Base-by-base conservation (phyloP, 1,140 invertebrate genomes). In the Drosophila kurseongensis region DNA sequence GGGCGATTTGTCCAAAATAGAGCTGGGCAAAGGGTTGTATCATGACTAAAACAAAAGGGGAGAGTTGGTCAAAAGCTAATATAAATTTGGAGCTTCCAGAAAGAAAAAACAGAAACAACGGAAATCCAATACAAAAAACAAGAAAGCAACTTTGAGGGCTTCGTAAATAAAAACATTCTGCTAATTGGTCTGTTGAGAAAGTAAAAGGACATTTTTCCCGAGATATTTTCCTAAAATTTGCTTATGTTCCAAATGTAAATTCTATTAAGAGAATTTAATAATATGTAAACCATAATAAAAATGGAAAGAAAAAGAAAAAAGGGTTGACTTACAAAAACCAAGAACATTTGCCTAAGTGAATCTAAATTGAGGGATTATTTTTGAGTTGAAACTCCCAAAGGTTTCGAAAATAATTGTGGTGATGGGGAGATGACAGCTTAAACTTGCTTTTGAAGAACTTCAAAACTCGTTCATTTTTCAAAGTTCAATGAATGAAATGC, bases 341-440 rank as follows among this genome's bases (percentile, higher is more conserved):
- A 41, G 16, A 41, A 52, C 58, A 10, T 36, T 32, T 10, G 3
- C 32, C 32, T 48, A 50, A 66, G 40, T 66, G 63, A 35, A 38
- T 63, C 56, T 60, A 13, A 62, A 58, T 12, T 41, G 23, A 9
- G 38, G 29, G 58, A 27, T 61, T 58, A 29, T 58, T 58, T 62
- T 32, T 4, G 36, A 62, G 16, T 6, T 42, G 23, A 7, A 42
- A 56, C 10, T 41, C 54, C 55, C 23, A 10, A 5, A 42, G 57
- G 35, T 60, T 27, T 29, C 9, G 10, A 32, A 41, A 32, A 58
- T 41, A 41, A 59, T 32, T 42, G 27, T 29, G 54, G 27, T 63
- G 56, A 10, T 38, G 14, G 6, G 38, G 38, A 36, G 48, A 69
- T 71, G 65, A 54, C 63, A 48, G 35, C n/a, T 56, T 47, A 35